Base-by-base conservation (phyloP, 2,888 invertebrate species). In the Tiliacea citrago region DNA sequence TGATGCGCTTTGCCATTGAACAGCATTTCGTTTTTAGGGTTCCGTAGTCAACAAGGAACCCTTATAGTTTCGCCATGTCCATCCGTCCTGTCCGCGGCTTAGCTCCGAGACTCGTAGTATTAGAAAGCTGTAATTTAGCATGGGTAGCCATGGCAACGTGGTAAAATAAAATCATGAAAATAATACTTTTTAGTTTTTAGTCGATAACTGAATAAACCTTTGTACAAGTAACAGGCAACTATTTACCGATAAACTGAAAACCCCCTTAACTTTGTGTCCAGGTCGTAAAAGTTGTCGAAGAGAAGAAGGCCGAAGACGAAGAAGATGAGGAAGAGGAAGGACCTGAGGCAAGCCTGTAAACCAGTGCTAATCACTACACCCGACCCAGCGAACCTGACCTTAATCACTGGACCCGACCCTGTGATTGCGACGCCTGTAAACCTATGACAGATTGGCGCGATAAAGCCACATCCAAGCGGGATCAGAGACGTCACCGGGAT, bases 271-370 rank as follows among this genome's bases (percentile, higher is more conserved):
- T 73, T 42, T 58, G 4, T 10, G 16, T 49, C 13, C 62, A 80
- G 81, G 13, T n/a, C 18, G 24, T 1, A 57, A 49, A 51, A 35
- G 42, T 18, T 84, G 45, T 60, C 69, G 29, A 71, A 55, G 89
- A 88, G 87, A 89, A 89, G 21, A 58, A 68, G 9, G 10, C 13
- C 5, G 47, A 18, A 13, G 73, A 73, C 2, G 78, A 61, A 16
- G 66, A 74, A 1, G 47, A 69, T 0, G 67, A 73, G 0, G 67
- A 16, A 3, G 66, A 39, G 0, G 66, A 66, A 13, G 69, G 29
- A 2, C 12, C 13, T 1, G 18, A 29, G 29, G 42, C 21, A 18
- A 18, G 21, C 21, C 35, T 18, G 18, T 47, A 24, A 77, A 16
- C 51, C 21, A 21, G 10, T n/a, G 6, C 29, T 45, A 61, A 49